Evolutionary conservation across 2,113 vertebrate genomes (phyloP).

Genomic region (Forbesichthys agassizii): DNA sequence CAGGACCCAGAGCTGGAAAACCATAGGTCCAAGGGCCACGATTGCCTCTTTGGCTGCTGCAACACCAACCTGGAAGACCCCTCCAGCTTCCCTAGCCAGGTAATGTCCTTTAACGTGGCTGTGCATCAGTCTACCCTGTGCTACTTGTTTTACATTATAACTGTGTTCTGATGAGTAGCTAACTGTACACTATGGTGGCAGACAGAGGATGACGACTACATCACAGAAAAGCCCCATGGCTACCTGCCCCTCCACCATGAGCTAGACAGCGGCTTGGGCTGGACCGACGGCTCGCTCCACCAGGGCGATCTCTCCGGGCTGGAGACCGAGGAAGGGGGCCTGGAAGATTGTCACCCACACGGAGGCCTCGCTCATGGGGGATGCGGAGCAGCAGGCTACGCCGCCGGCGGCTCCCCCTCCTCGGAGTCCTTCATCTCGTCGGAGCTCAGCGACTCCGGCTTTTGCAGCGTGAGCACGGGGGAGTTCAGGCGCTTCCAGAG

Average conservation of each 20-base stretch:
- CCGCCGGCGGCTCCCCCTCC: slow-evolving; percentile 58
- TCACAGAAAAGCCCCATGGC: slow-evolving; percentile 63
- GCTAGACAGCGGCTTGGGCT: slow-evolving; percentile 77
- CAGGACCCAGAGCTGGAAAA: slow-evolving; percentile 67
- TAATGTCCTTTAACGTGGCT: slow-evolving; percentile 22
- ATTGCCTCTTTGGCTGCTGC: slow-evolving; percentile 78
- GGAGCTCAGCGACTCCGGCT: slow-evolving; percentile 75
- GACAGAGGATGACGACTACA: slow-evolving; percentile 73
- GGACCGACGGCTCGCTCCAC: slow-evolving; percentile 75
- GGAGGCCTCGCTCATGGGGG: slow-evolving; percentile 53
- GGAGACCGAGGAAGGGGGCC: slow-evolving; percentile 74
- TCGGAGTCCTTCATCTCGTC: slow-evolving; percentile 76
- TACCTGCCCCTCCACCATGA: slow-evolving; percentile 74
- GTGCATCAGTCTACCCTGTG: background rate
- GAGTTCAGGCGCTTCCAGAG: slow-evolving; percentile 79
- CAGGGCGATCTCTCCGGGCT: slow-evolving; percentile 77
- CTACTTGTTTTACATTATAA: background rate
- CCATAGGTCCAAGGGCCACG: slow-evolving; percentile 56
- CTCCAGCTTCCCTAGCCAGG: slow-evolving; percentile 73
- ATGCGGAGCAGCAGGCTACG: slow-evolving; percentile 46
- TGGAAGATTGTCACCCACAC: slow-evolving; percentile 70
- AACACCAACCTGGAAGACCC: slow-evolving; percentile 71
- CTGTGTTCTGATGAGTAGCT: slow-evolving; percentile 1
- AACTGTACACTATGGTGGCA: slow-evolving; percentile 25
- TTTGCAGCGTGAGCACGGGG: slow-evolving; percentile 75